Evolutionary conservation across 2,888 invertebrate genomes (phyloP).

Genomic region (Machimus atricapillus): DNA sequence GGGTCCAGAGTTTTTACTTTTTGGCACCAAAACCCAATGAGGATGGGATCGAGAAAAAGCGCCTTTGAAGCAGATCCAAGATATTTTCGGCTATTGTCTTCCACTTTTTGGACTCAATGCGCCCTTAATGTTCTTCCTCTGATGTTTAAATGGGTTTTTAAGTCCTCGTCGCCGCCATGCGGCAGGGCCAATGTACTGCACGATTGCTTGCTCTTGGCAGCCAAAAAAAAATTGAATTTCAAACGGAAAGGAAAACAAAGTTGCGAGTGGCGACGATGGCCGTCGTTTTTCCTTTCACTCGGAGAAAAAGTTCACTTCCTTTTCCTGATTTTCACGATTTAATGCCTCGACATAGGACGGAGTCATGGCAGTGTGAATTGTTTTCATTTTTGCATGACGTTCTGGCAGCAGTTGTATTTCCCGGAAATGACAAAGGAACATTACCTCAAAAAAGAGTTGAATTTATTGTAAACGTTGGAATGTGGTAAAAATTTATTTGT

Average conservation of each 20-base stretch:
- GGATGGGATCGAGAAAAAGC: background rate
- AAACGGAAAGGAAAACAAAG: background rate
- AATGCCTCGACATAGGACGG: background rate
- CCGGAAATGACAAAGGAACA: background rate
- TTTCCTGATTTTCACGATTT: background rate
- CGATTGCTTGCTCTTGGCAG: background rate
- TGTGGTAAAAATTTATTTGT: background rate
- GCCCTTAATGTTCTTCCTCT: background rate
- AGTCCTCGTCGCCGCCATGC: background rate
- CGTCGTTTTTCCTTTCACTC: background rate
- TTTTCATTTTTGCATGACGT: background rate
- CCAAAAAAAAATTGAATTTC: background rate
- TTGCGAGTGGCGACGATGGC: background rate
- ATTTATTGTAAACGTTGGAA: background rate
- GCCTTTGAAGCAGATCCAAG: background rate
- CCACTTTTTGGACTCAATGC: background rate
- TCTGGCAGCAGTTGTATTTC: background rate
- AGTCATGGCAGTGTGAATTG: background rate
- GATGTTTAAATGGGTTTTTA: slow-evolving; percentile 4
- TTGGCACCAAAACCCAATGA: background rate
- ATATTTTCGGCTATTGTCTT: background rate
- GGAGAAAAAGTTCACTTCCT: background rate
- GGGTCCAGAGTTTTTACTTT: background rate
- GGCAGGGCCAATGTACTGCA: background rate
- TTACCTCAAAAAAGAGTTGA: background rate